phyloP scores from a whole-genome alignment of 2,113 vertebrate species.

The Melanocharis versteri region DNA sequence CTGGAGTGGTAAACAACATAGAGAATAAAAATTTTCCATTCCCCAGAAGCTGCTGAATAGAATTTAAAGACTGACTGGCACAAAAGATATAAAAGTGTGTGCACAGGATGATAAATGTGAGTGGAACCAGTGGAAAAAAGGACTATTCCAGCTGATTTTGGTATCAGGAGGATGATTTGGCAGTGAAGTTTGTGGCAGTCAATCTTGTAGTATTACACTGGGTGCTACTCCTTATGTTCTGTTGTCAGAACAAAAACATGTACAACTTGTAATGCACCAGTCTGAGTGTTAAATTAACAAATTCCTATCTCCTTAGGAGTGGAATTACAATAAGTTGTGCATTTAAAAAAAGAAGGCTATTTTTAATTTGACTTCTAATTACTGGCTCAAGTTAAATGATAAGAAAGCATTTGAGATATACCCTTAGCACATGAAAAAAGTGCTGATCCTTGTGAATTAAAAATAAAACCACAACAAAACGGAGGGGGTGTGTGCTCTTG shows the following conservation, averaged over 20 bases:
- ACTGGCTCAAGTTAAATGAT: constrained; percentile 20
- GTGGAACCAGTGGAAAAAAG: not conserved
- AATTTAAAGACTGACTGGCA: not conserved
- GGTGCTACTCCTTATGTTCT: not conserved
- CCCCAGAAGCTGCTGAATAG: not conserved
- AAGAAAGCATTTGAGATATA: not conserved
- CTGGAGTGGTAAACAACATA: not conserved
- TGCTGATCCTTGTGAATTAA: not conserved
- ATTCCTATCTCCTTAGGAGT: not conserved
- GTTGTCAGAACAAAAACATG: not conserved
- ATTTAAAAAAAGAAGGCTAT: not conserved
- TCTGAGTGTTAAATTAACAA: not conserved
- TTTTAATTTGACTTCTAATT: constrained; percentile 26
- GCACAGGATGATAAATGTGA: not conserved
- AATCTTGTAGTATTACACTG: not conserved
- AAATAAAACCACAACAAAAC: not conserved
- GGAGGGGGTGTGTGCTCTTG: not conserved
- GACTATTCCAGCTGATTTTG: not conserved
- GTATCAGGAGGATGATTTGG: not conserved
- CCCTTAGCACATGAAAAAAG: constrained; percentile 22
- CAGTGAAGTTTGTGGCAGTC: not conserved
- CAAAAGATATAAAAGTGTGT: not conserved
- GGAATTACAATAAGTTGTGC: constrained; percentile 5
- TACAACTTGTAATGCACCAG: not conserved
- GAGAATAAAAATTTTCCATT: not conserved